Evolutionary conservation across 2,797 vertebrate species (phyloP), one percentile per base, ranked within the genome.

Genomic region (Masticophis lateralis): DNA sequence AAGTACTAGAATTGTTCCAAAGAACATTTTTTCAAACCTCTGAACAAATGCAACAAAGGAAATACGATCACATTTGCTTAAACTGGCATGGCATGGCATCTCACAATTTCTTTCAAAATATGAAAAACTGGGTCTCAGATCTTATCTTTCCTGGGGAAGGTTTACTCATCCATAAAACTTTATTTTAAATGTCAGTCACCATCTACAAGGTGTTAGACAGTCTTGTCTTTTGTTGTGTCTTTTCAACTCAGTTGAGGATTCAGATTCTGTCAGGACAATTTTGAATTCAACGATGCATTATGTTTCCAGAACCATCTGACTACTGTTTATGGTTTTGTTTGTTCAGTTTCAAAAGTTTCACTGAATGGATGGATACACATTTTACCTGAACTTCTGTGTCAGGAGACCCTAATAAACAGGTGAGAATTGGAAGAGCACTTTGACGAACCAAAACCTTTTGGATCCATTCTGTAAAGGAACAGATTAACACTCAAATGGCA

Each of bases 341-440:
- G 47, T 74, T 79, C 63, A 89, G 47, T 56, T 51, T 43, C 83
- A 87, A 90, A 57, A 69, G 28, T 16, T 87, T 7, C 57, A 91
- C 14, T 89, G 93, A 61, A 92, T 25, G 20, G 37, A 47, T 25
- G 37, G 74, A 69, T 32, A 14, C 28, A 90, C 32, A 61, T 90
- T 51, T 28, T 97, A 98, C 98, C 97, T 98, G 98, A 32, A 98
- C 97, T 96, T 98, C 97, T 92, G 98, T 96, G 93, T 98, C 98
- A 74, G 98, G 95, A 92, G 98, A 98, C 96, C 98, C 98, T 94
- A 98, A 96, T 79, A 98, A 97, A 89, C 97, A 96, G 5, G 96
- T 96, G 95, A 98, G 94, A 83, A 98, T 96, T 25, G 98, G 98
- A 83, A 98, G 93, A 20, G 97, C 98, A 94, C 98, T 98, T 86